Evolutionary conservation across 1,140 invertebrate species (phyloP), one percentile per base, ranked within the genome.

Genomic region (Heterodera carotae): DNA sequence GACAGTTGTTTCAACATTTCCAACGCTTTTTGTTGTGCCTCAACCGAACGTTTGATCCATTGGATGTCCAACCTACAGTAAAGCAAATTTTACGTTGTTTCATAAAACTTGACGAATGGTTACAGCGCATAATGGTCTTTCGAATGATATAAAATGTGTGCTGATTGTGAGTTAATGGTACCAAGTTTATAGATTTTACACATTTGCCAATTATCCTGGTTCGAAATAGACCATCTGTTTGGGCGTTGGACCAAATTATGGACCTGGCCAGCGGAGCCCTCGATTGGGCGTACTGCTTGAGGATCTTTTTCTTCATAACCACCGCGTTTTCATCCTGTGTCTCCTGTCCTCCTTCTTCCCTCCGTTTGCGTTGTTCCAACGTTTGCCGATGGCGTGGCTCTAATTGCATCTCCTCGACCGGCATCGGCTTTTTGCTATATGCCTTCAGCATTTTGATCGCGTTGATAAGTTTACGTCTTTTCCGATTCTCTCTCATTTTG

Each of bases 361-460:
- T 31, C 18, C 76, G 84, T 43, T 25, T 18, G 18, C 53, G 18
- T 34, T 64, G 43, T 67, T 53, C 77, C 27, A 83, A 77, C 48
- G 79, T 69, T 25, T 64, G n/a, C 71, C 71, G 34, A 79, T 75
- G 43, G 71, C 77, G 83, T 68, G 86, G 70, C 70, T 87, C 86
- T 18, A 87, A 53, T 1, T 78, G 78, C 48, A 88, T 39, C 71
- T 87, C 85, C 48, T 85, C 80, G 1, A 87, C 76, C 18, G 85
- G 85, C 56, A 87, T 88, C 22, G 83, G 82, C 68, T 88, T 88
- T 62, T 87, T 87, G 59, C 82, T 77, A 39, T 87, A 84, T 34
- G 87, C 82, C 67, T 85, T 82, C 80, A 87, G 76, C 60, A 80
- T 36, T 36, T 82, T 76, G 69, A 87, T 86, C 59, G 87, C 85